phyloP scores from a whole-genome alignment of 2,113 vertebrate species.

The Atherinomorus stipes region DNA sequence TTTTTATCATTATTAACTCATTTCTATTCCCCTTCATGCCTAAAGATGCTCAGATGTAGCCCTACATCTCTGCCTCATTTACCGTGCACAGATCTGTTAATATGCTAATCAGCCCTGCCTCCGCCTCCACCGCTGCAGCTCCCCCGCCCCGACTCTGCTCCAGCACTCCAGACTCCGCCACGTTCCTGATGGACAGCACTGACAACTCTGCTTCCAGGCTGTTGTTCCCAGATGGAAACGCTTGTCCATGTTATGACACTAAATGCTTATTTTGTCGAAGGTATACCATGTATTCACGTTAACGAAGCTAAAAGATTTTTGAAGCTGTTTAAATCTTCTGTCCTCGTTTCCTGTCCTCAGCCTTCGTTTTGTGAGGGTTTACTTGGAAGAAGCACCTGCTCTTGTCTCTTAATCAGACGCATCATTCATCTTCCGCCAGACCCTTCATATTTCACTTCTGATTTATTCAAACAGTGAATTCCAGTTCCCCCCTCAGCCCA shows the following conservation, averaged over 20 bases:
- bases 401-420: not conserved
- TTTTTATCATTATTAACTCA: not conserved
- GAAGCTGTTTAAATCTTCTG: too few species aligned
- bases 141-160: too few species aligned
- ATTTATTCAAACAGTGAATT: constrained; percentile 16
- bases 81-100: too few species aligned
- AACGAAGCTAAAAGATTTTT: too few species aligned
- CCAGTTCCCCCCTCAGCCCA: too few species aligned
- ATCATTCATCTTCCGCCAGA: not conserved
- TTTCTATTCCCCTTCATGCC: too few species aligned
- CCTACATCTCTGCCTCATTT: not conserved
- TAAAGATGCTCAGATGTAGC: not conserved
- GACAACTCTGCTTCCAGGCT: not conserved
- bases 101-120: too few species aligned
- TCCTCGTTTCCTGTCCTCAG: not conserved
- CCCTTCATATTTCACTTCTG: not conserved
- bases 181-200: not conserved
- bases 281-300: too few species aligned
- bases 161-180: not conserved
- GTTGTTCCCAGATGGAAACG: too few species aligned
- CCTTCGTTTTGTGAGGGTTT: not conserved
- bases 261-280: too few species aligned
- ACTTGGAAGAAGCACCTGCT: not conserved
- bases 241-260: too few species aligned
- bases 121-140: too few species aligned